Base-by-base conservation (phyloP, 2,113 vertebrate species). In the Peromyscus leucopus region DNA sequence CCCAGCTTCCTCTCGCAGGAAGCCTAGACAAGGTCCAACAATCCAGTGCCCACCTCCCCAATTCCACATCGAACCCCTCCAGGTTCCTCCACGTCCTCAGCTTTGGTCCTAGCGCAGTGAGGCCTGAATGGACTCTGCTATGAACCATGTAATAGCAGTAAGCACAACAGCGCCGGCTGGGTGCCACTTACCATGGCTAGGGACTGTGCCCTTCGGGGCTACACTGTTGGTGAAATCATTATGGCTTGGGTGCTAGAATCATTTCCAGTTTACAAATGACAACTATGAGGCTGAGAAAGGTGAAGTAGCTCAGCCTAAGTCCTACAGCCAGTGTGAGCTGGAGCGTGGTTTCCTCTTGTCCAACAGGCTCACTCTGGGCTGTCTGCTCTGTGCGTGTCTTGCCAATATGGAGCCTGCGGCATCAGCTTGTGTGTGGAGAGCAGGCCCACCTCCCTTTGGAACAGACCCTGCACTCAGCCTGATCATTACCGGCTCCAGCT, bases 111-210 rank as follows among this genome's bases (percentile, higher is more conserved):
- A 11, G 63, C 26, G 48, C 46, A 28, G 21, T 22, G 36, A 59
- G 28, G 46, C 26, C 75, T 7, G 51, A 13, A 0, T 8, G 42
- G 69, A 0, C 16, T 2, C 10, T 15, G 22, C 15, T 0, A 0
- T 4, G 55, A 42, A 28, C 63, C 33, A 51, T 4, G 26, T n/a
- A 9, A 26, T 3, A 4, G 7, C 1, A 2, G 26, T 2, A 1
- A 3, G 0, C 55, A 33, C 24, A 21, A 2, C 6, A 8, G 63
- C 1, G 0, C 78, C 3, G 31, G 26, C 28, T 28, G 3, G 19
- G 11, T 0, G 17, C 5, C 5, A 11, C 59, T 4, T 11, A 22
- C 4, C 19, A 12, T 1, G 1, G 36, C n/a, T 4, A 75, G 63
- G 55, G 26, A 33, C 17, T 15, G 33, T 15, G 74, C 11, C 75